Base-by-base conservation (phyloP, 1,140 invertebrate genomes). In the Saxidomus purpurata region DNA sequence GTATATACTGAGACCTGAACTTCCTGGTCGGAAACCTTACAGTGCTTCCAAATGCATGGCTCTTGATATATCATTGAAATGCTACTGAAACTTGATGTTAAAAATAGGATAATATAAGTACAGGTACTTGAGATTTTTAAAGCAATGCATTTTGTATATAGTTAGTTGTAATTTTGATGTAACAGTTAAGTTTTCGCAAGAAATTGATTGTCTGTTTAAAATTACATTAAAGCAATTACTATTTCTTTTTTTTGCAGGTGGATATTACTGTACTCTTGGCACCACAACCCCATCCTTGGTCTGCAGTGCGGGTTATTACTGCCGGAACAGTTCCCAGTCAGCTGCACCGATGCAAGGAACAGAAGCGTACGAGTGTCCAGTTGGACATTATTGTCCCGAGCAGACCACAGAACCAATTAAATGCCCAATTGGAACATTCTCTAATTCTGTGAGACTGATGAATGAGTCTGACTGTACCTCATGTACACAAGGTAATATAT, bases 311-410 rank as follows among this genome's bases (percentile, higher is more conserved):
- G 94, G 94, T 19, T 95, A 92, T 89, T 95, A 91, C 91, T 95
- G 95, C 59, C 91, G 91, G 25, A 84, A 91, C 0, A 93, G 93
- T 9, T 92, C 94, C 0, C 71, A 86, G 74, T 93, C 93, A 28
- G 94, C 94, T 22, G 91, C 94, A 28, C 95, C 95, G 4, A 91
- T 22, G 15, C 93, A 94, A 59, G 92, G 91, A 11, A 1, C 61
- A 1, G 88, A 93, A 83, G 94, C 94, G 1, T 79, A 94, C 67
- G 89, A 88, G 19, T 95, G 94, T 89, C 94, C 94, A n/a, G 91
- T 92, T 28, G 95, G 95, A 31, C 91, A 94, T 80, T 95, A 95
- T 88, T 95, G 95, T 90, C 94, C 94, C n/a, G 91, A 94, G 71
- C 91, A 91, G 71, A 94, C 94, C 8, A 92, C 89, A 28, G 93